Evolutionary conservation across 2,797 vertebrate genomes (phyloP).

Genomic region (Rhinophrynus dorsalis): DNA sequence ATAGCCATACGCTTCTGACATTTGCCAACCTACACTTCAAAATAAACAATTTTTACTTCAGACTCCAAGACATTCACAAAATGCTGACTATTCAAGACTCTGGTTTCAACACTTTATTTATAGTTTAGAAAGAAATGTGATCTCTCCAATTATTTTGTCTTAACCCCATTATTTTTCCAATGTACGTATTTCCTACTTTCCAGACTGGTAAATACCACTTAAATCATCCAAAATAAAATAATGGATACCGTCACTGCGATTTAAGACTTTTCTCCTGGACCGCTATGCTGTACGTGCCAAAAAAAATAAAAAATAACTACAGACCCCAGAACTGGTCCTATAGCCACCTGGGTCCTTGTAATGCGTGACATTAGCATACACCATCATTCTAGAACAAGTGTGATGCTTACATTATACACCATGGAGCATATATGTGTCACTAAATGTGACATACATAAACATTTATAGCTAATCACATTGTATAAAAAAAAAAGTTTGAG

Average conservation of each 20-base stretch:
- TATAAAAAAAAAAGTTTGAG: no score
- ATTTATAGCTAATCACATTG: no score
- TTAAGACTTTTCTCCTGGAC: no score
- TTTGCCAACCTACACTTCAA: no score
- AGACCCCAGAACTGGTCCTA: neutral
- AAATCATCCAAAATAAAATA: neutral
- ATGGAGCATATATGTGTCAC: no score
- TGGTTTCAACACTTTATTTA: conserved; percentile 19
- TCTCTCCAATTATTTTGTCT: conserved; percentile 12
- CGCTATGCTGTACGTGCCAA: no score
- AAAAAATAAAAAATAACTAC: no score
- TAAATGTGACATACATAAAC: no score
- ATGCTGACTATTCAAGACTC: neutral
- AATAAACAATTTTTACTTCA: neutral
- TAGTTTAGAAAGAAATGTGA: conserved; percentile 21
- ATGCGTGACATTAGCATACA: neutral
- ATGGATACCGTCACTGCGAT: no score
- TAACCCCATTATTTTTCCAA: conserved; percentile 29
- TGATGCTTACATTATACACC: no score
- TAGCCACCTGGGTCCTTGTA: neutral
- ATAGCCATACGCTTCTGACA: no score
- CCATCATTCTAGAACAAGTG: no score
- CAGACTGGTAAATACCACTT: conserved; percentile 15
- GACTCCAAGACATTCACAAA: neutral
- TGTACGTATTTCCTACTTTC: neutral